phyloP scores from a whole-genome alignment of 2,113 vertebrate species.

The Campylomormyrus numenius region DNA sequence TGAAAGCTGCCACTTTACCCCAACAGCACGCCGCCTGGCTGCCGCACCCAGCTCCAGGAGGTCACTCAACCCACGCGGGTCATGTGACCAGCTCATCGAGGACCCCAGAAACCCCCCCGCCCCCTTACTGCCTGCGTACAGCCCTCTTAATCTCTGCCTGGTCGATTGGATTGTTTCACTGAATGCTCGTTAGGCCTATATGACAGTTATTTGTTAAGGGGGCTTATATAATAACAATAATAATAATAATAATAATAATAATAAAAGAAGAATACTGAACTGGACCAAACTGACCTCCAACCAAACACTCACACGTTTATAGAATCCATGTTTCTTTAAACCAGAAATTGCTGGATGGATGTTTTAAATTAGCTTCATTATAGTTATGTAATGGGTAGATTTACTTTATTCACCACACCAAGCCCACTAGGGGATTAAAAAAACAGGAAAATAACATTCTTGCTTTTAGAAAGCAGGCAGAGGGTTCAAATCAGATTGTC shows the following conservation, averaged over 20 bases:
- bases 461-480: not conserved
- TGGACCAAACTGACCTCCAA: not conserved
- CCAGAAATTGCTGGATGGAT: not conserved
- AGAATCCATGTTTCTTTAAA: not conserved
- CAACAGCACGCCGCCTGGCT: not conserved
- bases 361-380: not conserved
- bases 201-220: not conserved
- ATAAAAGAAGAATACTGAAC: not conserved
- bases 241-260: not conserved
- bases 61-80: not conserved
- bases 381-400: not conserved
- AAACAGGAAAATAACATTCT: not conserved
- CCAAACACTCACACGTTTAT: not conserved
- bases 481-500: not conserved
- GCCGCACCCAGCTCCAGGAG: not conserved
- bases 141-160: not conserved
- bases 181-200: not conserved
- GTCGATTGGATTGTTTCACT: not conserved
- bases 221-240: not conserved
- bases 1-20: not conserved
- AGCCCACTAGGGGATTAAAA: not conserved
- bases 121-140: not conserved
- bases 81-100: not conserved
- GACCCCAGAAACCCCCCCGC: not conserved
- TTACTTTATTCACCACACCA: not conserved